Conservation (phyloP, 2,113 vertebrate genomes). For the Struthidea cinerea region DNA sequence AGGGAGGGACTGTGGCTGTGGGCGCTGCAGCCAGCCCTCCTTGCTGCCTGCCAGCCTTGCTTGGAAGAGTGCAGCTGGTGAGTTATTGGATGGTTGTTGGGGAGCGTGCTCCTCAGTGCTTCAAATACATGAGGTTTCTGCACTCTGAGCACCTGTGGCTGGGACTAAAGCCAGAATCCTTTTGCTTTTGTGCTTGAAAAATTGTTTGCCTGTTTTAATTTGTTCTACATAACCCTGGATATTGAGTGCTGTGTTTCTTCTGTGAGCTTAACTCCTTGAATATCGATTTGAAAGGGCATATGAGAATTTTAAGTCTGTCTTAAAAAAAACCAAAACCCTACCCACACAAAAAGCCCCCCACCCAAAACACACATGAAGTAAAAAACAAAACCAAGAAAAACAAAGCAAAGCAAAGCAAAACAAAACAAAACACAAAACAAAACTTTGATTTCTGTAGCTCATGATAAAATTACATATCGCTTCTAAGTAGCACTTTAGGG, state of each 20-base stretch:
- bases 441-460: neutral
- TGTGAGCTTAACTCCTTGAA: neutral
- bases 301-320: neutral
- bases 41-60: neutral
- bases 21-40: fast-evolving
- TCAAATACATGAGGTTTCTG: neutral
- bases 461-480: neutral
- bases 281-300: neutral
- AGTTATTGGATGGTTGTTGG: fast-evolving
- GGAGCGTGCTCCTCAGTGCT: fast-evolving
- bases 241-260: neutral
- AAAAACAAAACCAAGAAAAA: no score
- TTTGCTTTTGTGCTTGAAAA: neutral
- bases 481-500: neutral
- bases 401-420: no score
- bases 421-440: fast-evolving
- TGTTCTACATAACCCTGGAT: neutral
- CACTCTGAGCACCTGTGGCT: neutral
- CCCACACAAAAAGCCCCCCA: fast-evolving
- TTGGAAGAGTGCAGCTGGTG: fast-evolving
- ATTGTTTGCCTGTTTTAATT: neutral
- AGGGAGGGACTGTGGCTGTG: fast-evolving
- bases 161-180: neutral
- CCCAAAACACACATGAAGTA: neutral
- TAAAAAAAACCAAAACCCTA: neutral